A percentile compares a stretch with the other conserved stretches of the same genome.
phyloP scores from a whole-genome alignment of 35 echinoderm and acorn worm genomes.

The Heliocidaris erythrogramma region DNA sequence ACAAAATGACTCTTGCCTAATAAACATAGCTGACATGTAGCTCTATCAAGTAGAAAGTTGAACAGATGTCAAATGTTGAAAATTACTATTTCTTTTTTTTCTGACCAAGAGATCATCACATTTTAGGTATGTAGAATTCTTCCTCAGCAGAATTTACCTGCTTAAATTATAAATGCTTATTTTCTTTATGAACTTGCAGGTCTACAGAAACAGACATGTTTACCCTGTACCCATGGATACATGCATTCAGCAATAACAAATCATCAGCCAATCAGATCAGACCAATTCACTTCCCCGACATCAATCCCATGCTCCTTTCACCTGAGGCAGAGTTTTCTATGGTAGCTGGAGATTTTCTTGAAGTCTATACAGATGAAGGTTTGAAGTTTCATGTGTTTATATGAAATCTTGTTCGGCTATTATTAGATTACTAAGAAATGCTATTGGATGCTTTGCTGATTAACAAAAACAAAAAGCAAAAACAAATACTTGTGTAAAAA shows the following conservation, averaged over 20 bases:
- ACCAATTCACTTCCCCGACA: slow-evolving; percentile 73
- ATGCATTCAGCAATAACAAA: slow-evolving; percentile 81
- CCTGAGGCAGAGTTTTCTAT: slow-evolving; percentile 79
- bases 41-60: too few species aligned
- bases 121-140: too few species aligned
- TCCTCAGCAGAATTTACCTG: too few species aligned
- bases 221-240: slow-evolving; percentile 88
- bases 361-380: slow-evolving; percentile 85
- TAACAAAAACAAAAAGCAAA: too few species aligned
- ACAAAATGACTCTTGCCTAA: too few species aligned
- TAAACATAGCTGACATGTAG: too few species aligned
- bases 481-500: too few species aligned
- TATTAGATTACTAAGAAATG: too few species aligned
- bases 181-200: slow-evolving; percentile 17
- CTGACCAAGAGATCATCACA: too few species aligned
- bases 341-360: slow-evolving; percentile 92
- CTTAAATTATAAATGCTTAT: background rate
- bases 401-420: background rate
- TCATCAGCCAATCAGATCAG: slow-evolving; percentile 64
- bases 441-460: too few species aligned
- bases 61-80: too few species aligned
- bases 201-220: slow-evolving; percentile 60
- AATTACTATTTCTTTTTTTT: too few species aligned
- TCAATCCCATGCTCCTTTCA: slow-evolving; percentile 66
- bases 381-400: background rate